A percentile compares a stretch with the other conserved stretches of the same genome.
Conservation (phyloP, 2,888 invertebrate genomes). For the Cerastis rubricosa region DNA sequence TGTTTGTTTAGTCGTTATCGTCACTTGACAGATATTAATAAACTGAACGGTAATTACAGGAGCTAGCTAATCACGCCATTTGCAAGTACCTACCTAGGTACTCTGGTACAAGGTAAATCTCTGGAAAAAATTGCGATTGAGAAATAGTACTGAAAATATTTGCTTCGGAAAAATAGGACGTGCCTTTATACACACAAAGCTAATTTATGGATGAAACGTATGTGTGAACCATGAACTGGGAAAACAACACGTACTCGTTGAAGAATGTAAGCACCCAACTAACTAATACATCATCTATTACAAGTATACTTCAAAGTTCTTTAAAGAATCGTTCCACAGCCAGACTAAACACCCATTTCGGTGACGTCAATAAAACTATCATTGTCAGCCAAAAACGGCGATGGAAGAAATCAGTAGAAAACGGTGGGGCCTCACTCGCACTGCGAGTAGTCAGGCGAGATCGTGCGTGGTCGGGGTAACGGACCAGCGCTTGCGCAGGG, state of each 20-base stretch:
- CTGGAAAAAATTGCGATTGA: constrained; percentile 10
- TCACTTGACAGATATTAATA: constrained; percentile 39
- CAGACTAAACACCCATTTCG: constrained; percentile 7
- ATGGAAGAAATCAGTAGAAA: constrained; percentile 67
- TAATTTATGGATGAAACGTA: constrained; percentile 38
- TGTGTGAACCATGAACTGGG: constrained; percentile 23
- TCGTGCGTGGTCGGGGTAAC: constrained; percentile 79
- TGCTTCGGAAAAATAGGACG: constrained; percentile 29
- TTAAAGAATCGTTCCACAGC: constrained; percentile 21
- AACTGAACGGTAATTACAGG: constrained; percentile 30
- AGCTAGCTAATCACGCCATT: constrained; percentile 21
- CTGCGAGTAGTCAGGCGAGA: constrained; percentile 70
- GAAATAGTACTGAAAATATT: constrained; percentile 14
- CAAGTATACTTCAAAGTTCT: constrained; percentile 30
- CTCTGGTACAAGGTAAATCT: constrained; percentile 14
- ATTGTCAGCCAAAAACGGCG: constrained; percentile 34
- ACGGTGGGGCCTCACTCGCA: constrained; percentile 67
- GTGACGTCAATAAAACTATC: constrained; percentile 70
- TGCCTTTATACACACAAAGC: not conserved
- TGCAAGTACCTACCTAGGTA: constrained; percentile 1
- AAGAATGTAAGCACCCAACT: constrained; percentile 19
- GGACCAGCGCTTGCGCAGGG: constrained; percentile 84
- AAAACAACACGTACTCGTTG: constrained; percentile 23
- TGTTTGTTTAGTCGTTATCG: constrained; percentile 38
- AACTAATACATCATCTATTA: constrained; percentile 24